Evolutionary conservation across 2,113 vertebrate species (phyloP), one percentile per base, ranked within the genome.

Genomic region (Ibidorhyncha struthersii): DNA sequence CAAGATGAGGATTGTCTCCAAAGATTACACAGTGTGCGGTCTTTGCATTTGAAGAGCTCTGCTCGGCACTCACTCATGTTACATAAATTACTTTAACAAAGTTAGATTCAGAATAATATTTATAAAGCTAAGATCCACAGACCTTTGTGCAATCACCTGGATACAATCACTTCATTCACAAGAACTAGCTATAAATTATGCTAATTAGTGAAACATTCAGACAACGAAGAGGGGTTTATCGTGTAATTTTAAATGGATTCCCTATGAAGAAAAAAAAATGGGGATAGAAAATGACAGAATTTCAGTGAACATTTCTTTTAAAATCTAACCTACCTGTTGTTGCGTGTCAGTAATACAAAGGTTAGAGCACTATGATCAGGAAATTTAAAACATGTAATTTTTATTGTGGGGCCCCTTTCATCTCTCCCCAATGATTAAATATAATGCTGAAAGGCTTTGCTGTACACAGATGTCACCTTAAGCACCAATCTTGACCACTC

Each of bases 61-160:
- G 90, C 92, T 29, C 2, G 1, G 90, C 82, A 25, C 96, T 89
- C 92, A 52, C 91, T 97, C 93, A 81, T 27, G 65, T 96, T 94
- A 82, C 82, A 89, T 52, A 70, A 83, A 93, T 95, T 66, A 83
- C 92, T 94, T 73, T 26, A 92, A 85, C 88, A 70, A 92, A 96
- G 80, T 95, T 82, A 88, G 78, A 81, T 59, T 95, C 85, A 82
- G 90, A 94, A 93, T 86, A 92, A 95, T 93, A 95, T 96, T 95
- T 89, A 78, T 83, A 91, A 89, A 95, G 74, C 86, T 34, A 55
- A 93, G 92, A 85, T 86, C 70, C 3, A 5, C 81, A 94, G 85
- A 62, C 71, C 72, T 92, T 84, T 86, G 69, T 96, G 82, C 85
- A 88, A 91, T 93, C 94, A 97, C 94, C 95, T 94, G 93, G 89